Conservation (phyloP, 2,113 vertebrate genomes). For the Gnathonemus echidnorhynchus region DNA sequence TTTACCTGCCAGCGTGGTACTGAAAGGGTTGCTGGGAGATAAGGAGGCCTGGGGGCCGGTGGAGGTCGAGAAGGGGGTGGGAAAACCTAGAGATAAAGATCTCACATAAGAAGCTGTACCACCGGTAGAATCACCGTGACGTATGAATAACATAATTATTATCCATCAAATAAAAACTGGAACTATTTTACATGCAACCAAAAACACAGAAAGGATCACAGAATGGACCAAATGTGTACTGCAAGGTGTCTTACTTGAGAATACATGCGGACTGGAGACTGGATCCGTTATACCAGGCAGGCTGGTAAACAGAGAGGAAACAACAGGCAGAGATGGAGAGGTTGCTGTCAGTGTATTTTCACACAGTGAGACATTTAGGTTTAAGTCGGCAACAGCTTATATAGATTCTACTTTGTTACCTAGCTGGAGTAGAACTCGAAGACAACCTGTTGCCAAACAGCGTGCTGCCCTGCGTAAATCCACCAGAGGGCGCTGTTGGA, state of each 20-base stretch:
- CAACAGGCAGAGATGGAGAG: background rate
- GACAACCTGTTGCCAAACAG: slow-evolving; percentile 64
- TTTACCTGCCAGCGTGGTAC: slow-evolving; percentile 67
- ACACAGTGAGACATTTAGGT: background rate
- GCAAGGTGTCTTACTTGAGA: slow-evolving; percentile 50
- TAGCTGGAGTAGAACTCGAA: slow-evolving; percentile 62
- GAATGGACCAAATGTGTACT: background rate
- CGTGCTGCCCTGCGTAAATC: slow-evolving; percentile 60
- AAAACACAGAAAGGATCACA: background rate
- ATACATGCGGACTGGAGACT: slow-evolving; percentile 50
- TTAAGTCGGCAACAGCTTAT: background rate
- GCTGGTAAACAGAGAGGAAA: slow-evolving; percentile 33
- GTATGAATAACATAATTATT: background rate
- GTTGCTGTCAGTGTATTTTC: background rate
- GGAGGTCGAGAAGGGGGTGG: slow-evolving; percentile 69
- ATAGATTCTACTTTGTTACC: slow-evolving; percentile 40
- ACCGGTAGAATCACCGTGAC: background rate
- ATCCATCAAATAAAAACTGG: background rate
- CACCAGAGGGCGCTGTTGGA: slow-evolving; percentile 53
- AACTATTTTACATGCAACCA: background rate
- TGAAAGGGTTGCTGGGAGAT: slow-evolving; percentile 82
- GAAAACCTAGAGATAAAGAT: slow-evolving; percentile 54
- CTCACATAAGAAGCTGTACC: background rate
- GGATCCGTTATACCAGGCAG: slow-evolving; percentile 58
- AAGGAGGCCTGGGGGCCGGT: slow-evolving; percentile 51